A percentile compares a stretch with the other conserved stretches of the same genome.
Conservation (phyloP, 2,113 vertebrate genomes). For the Zapornia atra region DNA sequence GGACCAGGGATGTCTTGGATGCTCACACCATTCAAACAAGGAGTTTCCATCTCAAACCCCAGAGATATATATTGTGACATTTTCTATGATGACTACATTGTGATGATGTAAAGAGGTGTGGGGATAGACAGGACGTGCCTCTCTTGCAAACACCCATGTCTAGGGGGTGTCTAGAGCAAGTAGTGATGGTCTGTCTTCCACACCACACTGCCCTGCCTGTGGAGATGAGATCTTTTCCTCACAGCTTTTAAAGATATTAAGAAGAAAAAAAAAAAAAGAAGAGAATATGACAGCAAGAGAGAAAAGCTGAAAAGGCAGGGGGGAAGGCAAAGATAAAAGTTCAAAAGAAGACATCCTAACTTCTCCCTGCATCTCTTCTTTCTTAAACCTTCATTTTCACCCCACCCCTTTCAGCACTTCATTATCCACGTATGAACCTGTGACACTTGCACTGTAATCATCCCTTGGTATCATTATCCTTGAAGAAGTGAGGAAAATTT, state of each 20-base stretch:
- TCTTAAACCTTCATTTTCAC: not conserved
- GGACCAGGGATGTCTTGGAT: not conserved
- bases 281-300: not conserved
- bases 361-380: not conserved
- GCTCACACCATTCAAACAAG: not conserved
- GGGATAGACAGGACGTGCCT: fast-evolving
- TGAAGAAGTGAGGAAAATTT: not conserved
- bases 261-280: not conserved
- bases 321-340: not conserved
- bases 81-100: not conserved
- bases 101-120: not conserved
- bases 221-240: not conserved
- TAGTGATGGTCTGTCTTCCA: not conserved
- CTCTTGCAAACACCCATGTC: not conserved
- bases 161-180: not conserved
- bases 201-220: not conserved
- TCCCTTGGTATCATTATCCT: not conserved
- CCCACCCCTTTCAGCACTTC: not conserved
- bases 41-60: not conserved
- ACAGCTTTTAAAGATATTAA: not conserved
- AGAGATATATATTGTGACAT: not conserved
- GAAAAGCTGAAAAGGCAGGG: not conserved
- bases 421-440: not conserved
- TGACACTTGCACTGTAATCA: not conserved
- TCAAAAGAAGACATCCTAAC: not conserved